Percentiles rank a stretch among this genome's conserved stretches.
Evolutionary conservation across 2,888 invertebrate genomes (phyloP).

Genomic region (Stenolophus ochropezus): DNA sequence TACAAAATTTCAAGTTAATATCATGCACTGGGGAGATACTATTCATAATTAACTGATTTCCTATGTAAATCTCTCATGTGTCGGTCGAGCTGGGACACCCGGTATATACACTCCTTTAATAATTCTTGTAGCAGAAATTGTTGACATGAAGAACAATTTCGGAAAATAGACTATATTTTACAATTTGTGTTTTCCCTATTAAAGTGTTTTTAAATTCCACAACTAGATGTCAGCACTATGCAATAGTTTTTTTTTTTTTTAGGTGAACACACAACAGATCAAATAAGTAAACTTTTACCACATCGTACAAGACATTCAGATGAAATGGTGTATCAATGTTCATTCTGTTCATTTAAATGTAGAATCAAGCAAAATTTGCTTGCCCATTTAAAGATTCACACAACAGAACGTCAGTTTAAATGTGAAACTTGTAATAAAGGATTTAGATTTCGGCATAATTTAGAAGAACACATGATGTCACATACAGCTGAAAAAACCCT

Average conservation of each 20-base stretch:
- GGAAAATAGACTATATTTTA: no score
- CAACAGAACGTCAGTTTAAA: constrained; percentile 76
- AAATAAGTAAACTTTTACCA: constrained; percentile 76
- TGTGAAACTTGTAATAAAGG: constrained; percentile 77
- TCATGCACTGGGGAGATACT: no score
- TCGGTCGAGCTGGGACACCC: no score
- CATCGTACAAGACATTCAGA: constrained; percentile 77
- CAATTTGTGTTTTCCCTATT: no score
- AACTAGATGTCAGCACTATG: background rate
- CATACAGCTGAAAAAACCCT: constrained; percentile 77
- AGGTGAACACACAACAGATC: constrained; percentile 71
- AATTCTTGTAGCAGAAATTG: no score
- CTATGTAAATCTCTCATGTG: no score
- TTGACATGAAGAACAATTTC: no score
- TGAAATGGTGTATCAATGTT: constrained; percentile 73
- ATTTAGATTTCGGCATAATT: constrained; percentile 77
- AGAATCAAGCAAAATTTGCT: constrained; percentile 77
- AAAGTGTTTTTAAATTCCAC: no score
- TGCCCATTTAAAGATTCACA: constrained; percentile 77
- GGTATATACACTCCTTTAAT: no score
- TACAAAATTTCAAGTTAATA: no score
- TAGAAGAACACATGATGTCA: constrained; percentile 77
- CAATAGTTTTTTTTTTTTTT: constrained; percentile 24
- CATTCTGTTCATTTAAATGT: constrained; percentile 77
- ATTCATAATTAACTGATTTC: no score